Percentiles rank a stretch among this genome's conserved stretches.
These are phyloP conservation scores for Ormia ochracea DNA, from an alignment of 2,888 invertebrate species.

Conservation along the genomic window DNA sequence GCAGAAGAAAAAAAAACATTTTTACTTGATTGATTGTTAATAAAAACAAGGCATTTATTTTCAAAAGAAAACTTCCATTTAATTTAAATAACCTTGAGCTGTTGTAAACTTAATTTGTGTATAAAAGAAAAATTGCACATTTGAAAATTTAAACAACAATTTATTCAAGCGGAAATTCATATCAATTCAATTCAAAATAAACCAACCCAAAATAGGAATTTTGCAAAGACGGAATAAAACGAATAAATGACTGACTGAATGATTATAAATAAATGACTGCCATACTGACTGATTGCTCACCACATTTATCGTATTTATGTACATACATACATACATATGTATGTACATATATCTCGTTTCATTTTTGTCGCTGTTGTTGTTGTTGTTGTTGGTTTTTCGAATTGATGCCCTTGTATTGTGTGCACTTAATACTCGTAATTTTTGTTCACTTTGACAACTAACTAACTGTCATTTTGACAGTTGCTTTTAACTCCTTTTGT, in stretches of 20 bases:
- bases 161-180: conserved; percentile 65
- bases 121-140: background rate
- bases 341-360: no score
- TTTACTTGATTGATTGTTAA: background rate
- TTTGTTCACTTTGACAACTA: conserved; percentile 62
- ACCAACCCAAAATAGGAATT: conserved; percentile 24
- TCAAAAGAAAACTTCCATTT: background rate
- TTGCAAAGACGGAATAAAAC: background rate
- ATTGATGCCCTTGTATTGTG: conserved; percentile 27
- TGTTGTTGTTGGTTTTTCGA: conserved; percentile 13
- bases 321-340: no score
- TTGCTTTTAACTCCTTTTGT: conserved; percentile 43
- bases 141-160: conserved; percentile 21
- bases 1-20: background rate
- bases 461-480: conserved; percentile 62
- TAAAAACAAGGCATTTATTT: conserved; percentile 10
- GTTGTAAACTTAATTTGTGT: background rate
- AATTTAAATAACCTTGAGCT: conserved; percentile 28
- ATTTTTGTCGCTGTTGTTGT: background rate
- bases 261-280: conserved; percentile 26
- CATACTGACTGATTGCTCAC: conserved; percentile 55
- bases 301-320: conserved; percentile 34
- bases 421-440: conserved; percentile 23
- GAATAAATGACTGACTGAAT: conserved; percentile 2
- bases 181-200: conserved; percentile 62